Evolutionary conservation across 2,797 vertebrate species (phyloP).

Genomic region (Dendrocincla fuliginosa): DNA sequence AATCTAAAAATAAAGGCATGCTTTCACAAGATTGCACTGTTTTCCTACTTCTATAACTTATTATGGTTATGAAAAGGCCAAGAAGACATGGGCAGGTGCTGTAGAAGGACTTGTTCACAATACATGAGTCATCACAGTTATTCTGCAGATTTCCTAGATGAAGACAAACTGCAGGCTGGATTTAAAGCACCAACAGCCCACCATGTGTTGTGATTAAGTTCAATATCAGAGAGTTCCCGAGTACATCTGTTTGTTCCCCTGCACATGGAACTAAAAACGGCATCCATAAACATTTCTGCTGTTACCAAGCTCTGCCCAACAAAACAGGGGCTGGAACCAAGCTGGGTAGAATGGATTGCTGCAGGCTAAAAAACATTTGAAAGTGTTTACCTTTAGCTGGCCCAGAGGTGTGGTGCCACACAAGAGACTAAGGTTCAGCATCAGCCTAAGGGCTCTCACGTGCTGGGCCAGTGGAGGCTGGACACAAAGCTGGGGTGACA

Average conservation of each 20-base stretch:
- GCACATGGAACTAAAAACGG: neutral
- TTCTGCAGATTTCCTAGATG: neutral
- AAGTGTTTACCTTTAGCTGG: conserved; percentile 75
- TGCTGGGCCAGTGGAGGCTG: conserved; percentile 71
- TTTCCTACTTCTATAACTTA: neutral
- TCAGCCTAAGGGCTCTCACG: conserved; percentile 72
- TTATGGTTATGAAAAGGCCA: neutral
- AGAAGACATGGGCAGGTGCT: neutral
- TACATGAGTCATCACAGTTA: conserved; percentile 16
- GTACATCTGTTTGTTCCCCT: neutral
- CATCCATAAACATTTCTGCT: neutral
- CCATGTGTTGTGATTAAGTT: neutral
- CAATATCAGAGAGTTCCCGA: neutral
- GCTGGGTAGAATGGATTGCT: conserved; percentile 34
- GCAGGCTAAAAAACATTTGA: conserved; percentile 69
- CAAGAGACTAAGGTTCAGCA: conserved; percentile 76
- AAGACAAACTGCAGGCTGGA: conserved; percentile 22
- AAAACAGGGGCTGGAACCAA: neutral
- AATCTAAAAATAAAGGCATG: neutral
- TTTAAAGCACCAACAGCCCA: neutral
- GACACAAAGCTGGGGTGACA: conserved; percentile 75
- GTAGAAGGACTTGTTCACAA: neutral
- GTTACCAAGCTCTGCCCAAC: neutral
- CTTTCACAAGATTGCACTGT: neutral
- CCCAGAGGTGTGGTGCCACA: conserved; percentile 71